Percentiles rank a stretch among this genome's conserved stretches.
These are phyloP conservation scores for Stomatorhinus walkeri DNA, from an alignment of 2,797 vertebrate species.

Conservation along the genomic window DNA sequence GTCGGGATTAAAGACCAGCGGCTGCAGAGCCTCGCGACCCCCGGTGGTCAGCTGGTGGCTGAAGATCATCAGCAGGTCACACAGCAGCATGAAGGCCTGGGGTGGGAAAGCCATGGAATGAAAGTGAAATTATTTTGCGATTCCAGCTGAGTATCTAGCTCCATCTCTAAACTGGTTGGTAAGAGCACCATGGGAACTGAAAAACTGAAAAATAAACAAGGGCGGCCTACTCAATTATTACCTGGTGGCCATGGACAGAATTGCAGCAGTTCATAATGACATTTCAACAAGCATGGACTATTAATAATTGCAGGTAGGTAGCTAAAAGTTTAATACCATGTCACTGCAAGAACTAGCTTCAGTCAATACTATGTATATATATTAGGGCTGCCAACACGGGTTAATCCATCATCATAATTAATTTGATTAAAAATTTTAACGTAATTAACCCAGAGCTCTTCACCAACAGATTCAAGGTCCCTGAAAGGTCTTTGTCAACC, in stretches of 20 bases:
- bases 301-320: background rate
- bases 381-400: too few relatives aligned
- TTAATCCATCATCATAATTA: too few relatives aligned
- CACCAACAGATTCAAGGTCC: too few relatives aligned
- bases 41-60: constrained; percentile 90
- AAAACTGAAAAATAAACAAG: background rate
- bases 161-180: background rate
- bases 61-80: constrained; percentile 98
- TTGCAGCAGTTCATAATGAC: background rate
- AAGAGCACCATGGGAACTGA: background rate
- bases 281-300: background rate
- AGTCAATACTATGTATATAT: background rate
- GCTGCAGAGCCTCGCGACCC: constrained; percentile 85
- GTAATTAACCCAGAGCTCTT: too few relatives aligned
- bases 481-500: too few relatives aligned
- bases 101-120: background rate
- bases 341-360: background rate
- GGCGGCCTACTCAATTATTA: background rate
- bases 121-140: background rate
- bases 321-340: background rate
- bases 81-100: constrained; percentile 97
- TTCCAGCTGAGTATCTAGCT: background rate
- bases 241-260: background rate
- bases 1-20: constrained; percentile 94
- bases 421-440: too few relatives aligned